Evolutionary conservation across 2,797 vertebrate species (phyloP), one percentile per base, ranked within the genome.

Genomic region (Huso huso): DNA sequence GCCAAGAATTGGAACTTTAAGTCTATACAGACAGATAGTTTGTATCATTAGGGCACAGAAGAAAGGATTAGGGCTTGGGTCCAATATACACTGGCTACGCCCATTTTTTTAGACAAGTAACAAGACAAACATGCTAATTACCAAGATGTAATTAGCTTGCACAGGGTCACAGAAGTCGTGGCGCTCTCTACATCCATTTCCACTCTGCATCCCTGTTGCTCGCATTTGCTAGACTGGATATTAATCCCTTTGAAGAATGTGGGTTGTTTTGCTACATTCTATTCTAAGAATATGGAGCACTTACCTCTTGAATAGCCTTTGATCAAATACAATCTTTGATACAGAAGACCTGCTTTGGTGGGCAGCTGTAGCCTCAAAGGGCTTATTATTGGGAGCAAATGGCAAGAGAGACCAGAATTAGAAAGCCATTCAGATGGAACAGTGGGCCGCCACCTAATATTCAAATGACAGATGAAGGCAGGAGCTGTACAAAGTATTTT

Each of bases 101-200:
- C 11, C 65, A 58, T 37, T 49, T 66, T 58, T n/a, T 59, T 57
- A 59, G 48, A 66, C 55, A 55, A 59, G 52, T 37, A 66, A 10
- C 23, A 58, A 66, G 65, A 59, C 53, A 65, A 65, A 65, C 53
- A 66, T 10, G 59, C 37, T 55, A 66, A 59, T 66, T 66, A 66
- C 23, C 48, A 18, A 49, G 53, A 66, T 66, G 65, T 59, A 66
- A 66, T 66, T 66, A 58, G 53, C 49, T 60, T 66, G 53, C 48
- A 15, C 37, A 66, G 65, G 50, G 8, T 48, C 9, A 65, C 48
- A 53, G 51, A 65, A 66, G 65, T 59, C 59, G 18, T 55, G n/a
- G 23, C 57, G 49, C 58, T 66, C 49, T 66, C 12, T 8, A 59
- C 65, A 66, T 58, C 48, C 37, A 18, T 58, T 58, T 59, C 65